phyloP scores from a whole-genome alignment of 92 coral and sea anemone genomes.

The Umimayanthus chanpuru region DNA sequence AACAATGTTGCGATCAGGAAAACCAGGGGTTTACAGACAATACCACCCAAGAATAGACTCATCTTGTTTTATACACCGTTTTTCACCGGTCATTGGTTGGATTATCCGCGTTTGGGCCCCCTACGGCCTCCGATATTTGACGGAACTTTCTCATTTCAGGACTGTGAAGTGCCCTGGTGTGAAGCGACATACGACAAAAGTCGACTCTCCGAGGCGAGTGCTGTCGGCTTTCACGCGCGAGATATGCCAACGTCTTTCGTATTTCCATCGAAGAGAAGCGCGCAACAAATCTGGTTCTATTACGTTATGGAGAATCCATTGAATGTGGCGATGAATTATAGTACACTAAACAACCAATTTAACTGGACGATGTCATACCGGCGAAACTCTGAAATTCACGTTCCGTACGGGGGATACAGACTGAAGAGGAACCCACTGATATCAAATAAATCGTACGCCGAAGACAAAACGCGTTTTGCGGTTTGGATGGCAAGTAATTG shows the following conservation, averaged over 20 bases:
- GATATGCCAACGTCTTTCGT: constrained; percentile 51
- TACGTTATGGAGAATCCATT: constrained; percentile 74
- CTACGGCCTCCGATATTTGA: constrained; percentile 48
- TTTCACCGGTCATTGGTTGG: constrained; percentile 67
- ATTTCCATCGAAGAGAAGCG: constrained; percentile 41
- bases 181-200: constrained; percentile 61
- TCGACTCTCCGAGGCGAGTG: constrained; percentile 63
- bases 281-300: constrained; percentile 81
- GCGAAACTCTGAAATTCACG: constrained; percentile 67
- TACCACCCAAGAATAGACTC: constrained; percentile 45
- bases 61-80: constrained; percentile 69
- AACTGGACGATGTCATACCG: constrained; percentile 91
- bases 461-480: constrained; percentile 56
- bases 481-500: constrained; percentile 91
- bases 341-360: constrained; percentile 50
- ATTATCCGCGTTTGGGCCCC: constrained; percentile 53
- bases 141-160: constrained; percentile 64
- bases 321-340: constrained; percentile 36
- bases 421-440: constrained; percentile 5
- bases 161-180: constrained; percentile 65
- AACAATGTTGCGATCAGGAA: constrained; percentile 33
- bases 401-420: constrained; percentile 70
- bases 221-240: constrained; percentile 81
- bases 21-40: constrained; percentile 15
- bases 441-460: constrained; percentile 30